Evolutionary conservation across 1,140 invertebrate species (phyloP), one percentile per base, ranked within the genome.

Genomic region (Pemphigus obesinymphae): DNA sequence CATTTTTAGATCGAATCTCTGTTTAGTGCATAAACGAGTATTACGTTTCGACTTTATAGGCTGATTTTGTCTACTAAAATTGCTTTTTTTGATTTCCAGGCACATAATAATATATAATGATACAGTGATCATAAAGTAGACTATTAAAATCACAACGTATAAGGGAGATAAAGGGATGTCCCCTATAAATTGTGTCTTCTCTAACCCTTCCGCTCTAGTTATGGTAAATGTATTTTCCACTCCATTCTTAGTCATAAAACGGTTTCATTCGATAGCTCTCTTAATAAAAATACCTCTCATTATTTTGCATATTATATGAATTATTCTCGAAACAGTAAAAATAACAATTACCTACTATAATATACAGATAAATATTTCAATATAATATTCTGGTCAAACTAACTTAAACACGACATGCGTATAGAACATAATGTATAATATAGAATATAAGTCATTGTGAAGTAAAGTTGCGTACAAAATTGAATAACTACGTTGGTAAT

Each of bases 81-180:
- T 29, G 68, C 40, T 70, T 70, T 70, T 70, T 70, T 70, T 40
- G 68, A 43, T 70, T 70, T 29, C n/a, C 68, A 45, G 5, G 23
- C 37, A 26, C 23, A 37, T 66, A 34, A 37, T 43, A 70, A 26
- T 15, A 29, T 70, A 45, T 26, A 13, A n/a, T 70, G 23, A 34
- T 11, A 37, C 37, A 37, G 68, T 11, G 43, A 45, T 45, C 68
- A 45, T 70, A 70, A 70, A 70, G n/a, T 29, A n/a, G 37, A 45
- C 68, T 70, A 45, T 70, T 45, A 70, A 70, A 70, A 29, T 70
- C 23, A 29, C 68, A 70, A 45, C 68, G 43, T 26, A 53, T 23
- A 40, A 10, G 20, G 11, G 37, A 70, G 23, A 45, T 70, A 29
- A 68, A 34, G 34, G 20, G 34, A 66, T 20, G 1, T 37, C 37